Conservation (phyloP, 2,888 invertebrate genomes). For the Mechanitis messenoides region DNA sequence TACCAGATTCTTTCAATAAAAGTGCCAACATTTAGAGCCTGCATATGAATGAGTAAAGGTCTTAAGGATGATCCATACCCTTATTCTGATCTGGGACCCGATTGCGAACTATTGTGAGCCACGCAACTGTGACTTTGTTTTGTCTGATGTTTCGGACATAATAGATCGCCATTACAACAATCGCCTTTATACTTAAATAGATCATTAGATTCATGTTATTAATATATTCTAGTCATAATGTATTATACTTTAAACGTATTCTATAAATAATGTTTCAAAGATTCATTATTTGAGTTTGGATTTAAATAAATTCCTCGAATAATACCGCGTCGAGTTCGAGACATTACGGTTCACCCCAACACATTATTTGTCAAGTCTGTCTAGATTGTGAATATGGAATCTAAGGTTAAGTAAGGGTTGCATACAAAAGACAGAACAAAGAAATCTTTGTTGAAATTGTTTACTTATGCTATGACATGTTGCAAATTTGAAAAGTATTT, state of each 20-base stretch:
- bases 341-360: conserved; percentile 4
- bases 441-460: conserved; percentile 6
- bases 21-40: background rate
- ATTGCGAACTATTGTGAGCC: conserved; percentile 31
- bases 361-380: conserved; percentile 8
- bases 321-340: conserved; percentile 1
- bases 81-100: conserved; percentile 35
- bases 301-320: conserved; percentile 2
- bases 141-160: conserved; percentile 27
- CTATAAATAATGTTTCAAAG: background rate
- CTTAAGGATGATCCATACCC: conserved; percentile 26
- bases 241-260: no score
- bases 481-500: background rate
- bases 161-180: conserved; percentile 22
- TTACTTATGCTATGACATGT: background rate
- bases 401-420: conserved; percentile 6
- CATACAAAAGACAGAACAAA: conserved; percentile 6
- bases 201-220: conserved; percentile 10
- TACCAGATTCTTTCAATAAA: no score
- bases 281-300: background rate
- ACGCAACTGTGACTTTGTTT: conserved; percentile 28
- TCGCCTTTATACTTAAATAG: conserved; percentile 14
- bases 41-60: conserved; percentile 15
- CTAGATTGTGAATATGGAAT: conserved; percentile 6
- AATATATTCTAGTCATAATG: no score